Percentiles rank a stretch among this genome's conserved stretches.
Conservation (phyloP, 2,888 invertebrate species). For the Calameuta filiformis region DNA sequence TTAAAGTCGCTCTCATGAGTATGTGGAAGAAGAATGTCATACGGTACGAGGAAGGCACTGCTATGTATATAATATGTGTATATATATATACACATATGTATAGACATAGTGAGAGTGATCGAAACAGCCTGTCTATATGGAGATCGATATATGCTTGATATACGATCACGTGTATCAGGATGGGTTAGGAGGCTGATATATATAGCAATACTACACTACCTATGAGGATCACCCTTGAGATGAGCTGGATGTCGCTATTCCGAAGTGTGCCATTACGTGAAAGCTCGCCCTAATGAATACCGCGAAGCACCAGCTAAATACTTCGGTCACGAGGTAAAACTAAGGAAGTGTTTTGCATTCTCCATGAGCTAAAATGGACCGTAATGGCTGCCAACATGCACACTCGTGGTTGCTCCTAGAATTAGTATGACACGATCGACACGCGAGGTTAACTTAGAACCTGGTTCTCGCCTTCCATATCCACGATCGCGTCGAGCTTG, state of each 20-base stretch:
- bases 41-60: neutral
- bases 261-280: neutral
- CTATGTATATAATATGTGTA: neutral
- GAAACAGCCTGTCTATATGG: neutral
- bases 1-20: constrained; percentile 39
- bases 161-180: neutral
- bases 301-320: neutral
- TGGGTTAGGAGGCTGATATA: neutral
- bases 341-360: constrained; percentile 47
- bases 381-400: constrained; percentile 39
- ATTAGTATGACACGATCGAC: constrained; percentile 43
- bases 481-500: constrained; percentile 2
- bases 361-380: constrained; percentile 40
- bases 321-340: constrained; percentile 3
- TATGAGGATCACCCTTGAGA: neutral
- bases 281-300: neutral
- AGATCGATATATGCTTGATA: neutral
- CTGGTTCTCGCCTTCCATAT: neutral
- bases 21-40: neutral
- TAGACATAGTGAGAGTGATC: neutral
- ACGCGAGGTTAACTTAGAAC: constrained; percentile 10
- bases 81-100: too few species aligned
- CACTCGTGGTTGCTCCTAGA: constrained; percentile 50
- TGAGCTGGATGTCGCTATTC: neutral
- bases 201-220: neutral